Base-by-base conservation (phyloP, 2,888 invertebrate species). In the Drosophila histrio region DNA sequence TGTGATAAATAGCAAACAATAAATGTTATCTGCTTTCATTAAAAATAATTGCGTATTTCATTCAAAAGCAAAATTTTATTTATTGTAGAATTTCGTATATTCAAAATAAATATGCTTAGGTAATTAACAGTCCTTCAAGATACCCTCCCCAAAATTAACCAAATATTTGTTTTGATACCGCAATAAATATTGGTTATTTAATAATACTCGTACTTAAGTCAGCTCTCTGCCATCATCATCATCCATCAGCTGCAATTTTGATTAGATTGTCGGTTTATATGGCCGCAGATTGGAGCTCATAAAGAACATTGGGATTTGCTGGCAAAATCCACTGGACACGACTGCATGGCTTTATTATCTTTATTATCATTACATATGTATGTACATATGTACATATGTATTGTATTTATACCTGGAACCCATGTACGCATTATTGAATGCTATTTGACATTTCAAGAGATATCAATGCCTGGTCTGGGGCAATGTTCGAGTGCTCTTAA, bases 401-500 rank as follows among this genome's bases (percentile, higher is more conserved):
- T 24, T 13, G 13, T 44, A 11, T 15, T 13, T 50, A 43, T 30
- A 17, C 15, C 24, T 9, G 1, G 1, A 32, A 39, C 19, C 1
- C 24, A 26, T 38, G 19, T 39, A 39, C 19, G 17, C 15, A 17
- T 41, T 43, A 34, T 50, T 50, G 8, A 34, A 34, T 49, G 36
- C 21, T n/a, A 30, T 56, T 49, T 11, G 41, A 24, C 32, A 36
- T 44, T 47, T 54, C 1, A 70, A 7, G 28, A 57, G 39, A 43
- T 72, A 74, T 67, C 58, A 46, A 43, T 43, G 22, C 13, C 17
- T 32, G 30, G 26, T 19, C 49, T 49, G 34, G 76, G 77, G 60
- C 72, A 73, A 76, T 71, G 73, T 38, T 73, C 77, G 73, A 73
- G 77, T 73, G 53, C 49, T 30, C 43, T 30, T 50, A 49, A 60